Conservation (phyloP, 2,888 invertebrate species). For the Cantharis rustica region DNA sequence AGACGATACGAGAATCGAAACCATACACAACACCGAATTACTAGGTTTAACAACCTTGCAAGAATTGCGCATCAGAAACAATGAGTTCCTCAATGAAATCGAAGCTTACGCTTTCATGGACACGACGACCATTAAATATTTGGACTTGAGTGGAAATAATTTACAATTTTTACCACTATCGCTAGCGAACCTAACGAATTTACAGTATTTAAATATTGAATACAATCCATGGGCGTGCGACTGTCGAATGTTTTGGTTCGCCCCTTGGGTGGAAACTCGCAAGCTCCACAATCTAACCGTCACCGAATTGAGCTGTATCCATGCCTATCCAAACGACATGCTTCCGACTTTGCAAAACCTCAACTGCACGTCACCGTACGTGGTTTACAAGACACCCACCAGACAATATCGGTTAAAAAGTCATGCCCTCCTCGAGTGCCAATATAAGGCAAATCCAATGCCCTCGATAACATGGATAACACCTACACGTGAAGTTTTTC, state of each 20-base stretch:
- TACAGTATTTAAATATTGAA: slow-evolving; percentile 69
- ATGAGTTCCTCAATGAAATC: slow-evolving; percentile 64
- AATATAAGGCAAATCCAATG: slow-evolving; percentile 74
- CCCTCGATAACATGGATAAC: slow-evolving; percentile 88
- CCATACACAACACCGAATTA: slow-evolving; percentile 69
- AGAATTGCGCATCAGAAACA: slow-evolving; percentile 66
- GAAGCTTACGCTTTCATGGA: slow-evolving; percentile 68
- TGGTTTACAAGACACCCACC: slow-evolving; percentile 66
- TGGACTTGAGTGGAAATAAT: slow-evolving; percentile 74
- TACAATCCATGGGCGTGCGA: slow-evolving; percentile 86
- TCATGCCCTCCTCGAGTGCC: slow-evolving; percentile 76
- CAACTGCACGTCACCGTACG: slow-evolving; percentile 70
- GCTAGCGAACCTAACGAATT: slow-evolving; percentile 65
- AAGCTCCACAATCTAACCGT: slow-evolving; percentile 56
- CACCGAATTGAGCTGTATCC: slow-evolving; percentile 68
- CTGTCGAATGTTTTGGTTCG: slow-evolving; percentile 83
- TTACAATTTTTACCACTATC: slow-evolving; percentile 73
- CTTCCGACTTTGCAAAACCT: slow-evolving; percentile 71
- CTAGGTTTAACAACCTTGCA: slow-evolving; percentile 66
- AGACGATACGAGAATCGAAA: slow-evolving; percentile 69
- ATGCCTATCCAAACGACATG: slow-evolving; percentile 72
- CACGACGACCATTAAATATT: slow-evolving; percentile 62
- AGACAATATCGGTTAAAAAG: slow-evolving; percentile 67
- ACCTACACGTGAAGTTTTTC: slow-evolving; percentile 71
- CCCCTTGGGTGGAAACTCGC: slow-evolving; percentile 63